Conservation (phyloP, 2,888 invertebrate genomes). For the Gymnoscelis rufifasciata region DNA sequence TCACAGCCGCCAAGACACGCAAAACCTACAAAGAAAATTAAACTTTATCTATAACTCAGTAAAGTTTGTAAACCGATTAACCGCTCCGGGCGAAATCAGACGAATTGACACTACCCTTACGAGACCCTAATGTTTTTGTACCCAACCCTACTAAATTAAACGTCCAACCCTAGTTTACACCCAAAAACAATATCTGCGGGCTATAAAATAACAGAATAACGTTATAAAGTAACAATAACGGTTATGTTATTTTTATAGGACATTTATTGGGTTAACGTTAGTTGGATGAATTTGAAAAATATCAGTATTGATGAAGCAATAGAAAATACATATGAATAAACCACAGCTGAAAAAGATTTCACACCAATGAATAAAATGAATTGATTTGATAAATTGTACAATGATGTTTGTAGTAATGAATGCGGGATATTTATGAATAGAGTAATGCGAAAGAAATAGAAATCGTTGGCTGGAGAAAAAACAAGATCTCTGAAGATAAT, state of each 20-base stretch:
- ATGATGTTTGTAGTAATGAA: no score
- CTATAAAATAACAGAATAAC: conserved; percentile 31
- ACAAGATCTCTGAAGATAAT: no score
- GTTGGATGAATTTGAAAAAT: conserved; percentile 7
- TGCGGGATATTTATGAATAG: no score
- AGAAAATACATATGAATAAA: no score
- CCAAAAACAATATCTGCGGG: conserved; percentile 47
- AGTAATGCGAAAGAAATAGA: no score
- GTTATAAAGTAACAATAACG: conserved; percentile 40
- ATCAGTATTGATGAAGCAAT: background rate
- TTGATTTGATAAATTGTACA: no score
- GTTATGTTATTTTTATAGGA: conserved; percentile 30
- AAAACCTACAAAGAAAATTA: conserved; percentile 30
- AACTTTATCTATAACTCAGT: conserved; percentile 23
- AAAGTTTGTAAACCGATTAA: conserved; percentile 26
- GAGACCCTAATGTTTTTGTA: conserved; percentile 40
- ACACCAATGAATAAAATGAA: no score
- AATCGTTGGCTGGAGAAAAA: no score
- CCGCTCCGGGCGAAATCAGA: conserved; percentile 35
- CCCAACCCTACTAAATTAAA: conserved; percentile 35
- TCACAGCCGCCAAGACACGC: background rate
- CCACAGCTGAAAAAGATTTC: no score
- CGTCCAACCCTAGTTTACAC: conserved; percentile 36
- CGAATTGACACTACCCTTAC: conserved; percentile 37
- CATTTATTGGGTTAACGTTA: conserved; percentile 20